Evolutionary conservation across 2,888 invertebrate species (phyloP).

Genomic region (Coelinius sp.): DNA sequence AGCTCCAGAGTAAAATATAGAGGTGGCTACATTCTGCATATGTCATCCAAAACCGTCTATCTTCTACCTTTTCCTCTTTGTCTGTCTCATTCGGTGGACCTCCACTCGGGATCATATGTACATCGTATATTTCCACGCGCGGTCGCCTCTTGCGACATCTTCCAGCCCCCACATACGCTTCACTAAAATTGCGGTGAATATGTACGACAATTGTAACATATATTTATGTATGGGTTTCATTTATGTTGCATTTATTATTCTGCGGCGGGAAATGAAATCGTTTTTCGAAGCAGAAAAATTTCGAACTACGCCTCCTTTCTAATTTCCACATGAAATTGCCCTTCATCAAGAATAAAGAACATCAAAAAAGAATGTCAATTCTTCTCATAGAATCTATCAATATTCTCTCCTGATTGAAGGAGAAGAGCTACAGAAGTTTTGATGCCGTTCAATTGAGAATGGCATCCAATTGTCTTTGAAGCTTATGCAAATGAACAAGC

Average conservation of each 20-base stretch:
- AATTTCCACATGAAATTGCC: background rate
- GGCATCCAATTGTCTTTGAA: too few species aligned
- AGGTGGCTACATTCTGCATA: slow-evolving; percentile 40
- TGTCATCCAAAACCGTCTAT: slow-evolving; percentile 38
- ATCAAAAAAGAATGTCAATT: background rate
- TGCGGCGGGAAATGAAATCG: background rate
- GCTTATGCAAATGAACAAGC: too few species aligned
- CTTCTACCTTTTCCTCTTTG: slow-evolving; percentile 23
- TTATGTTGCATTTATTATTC: background rate
- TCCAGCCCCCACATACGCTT: slow-evolving; percentile 21
- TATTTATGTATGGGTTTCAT: background rate
- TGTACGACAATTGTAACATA: slow-evolving; percentile 14
- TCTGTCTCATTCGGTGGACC: slow-evolving; percentile 13
- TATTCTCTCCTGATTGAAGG: background rate
- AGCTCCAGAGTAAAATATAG: slow-evolving; percentile 39
- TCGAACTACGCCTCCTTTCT: background rate
- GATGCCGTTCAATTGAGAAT: background rate
- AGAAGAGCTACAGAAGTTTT: background rate
- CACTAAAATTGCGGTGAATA: slow-evolving; percentile 26
- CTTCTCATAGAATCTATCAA: background rate
- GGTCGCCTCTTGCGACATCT: slow-evolving; percentile 32
- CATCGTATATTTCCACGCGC: slow-evolving; percentile 24
- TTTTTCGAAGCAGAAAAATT: slow-evolving; percentile 1
- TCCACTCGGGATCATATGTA: slow-evolving; percentile 11
- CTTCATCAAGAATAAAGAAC: background rate